These are phyloP conservation scores for Pomacea maculata DNA, from an alignment of 1,140 invertebrate species.

Conservation along the genomic window DNA sequence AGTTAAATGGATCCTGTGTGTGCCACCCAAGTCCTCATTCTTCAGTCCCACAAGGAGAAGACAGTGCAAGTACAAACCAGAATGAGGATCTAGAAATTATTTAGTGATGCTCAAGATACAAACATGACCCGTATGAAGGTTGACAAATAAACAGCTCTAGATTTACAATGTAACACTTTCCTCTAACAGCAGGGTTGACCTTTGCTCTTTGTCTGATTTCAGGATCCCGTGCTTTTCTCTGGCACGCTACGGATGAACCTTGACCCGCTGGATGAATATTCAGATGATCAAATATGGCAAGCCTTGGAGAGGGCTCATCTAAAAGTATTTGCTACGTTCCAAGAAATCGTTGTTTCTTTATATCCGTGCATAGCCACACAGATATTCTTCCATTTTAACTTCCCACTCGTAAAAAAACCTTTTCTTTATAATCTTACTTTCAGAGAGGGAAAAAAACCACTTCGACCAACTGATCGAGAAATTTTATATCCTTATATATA, in stretches of 20 bases:
- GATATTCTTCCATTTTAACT: not conserved
- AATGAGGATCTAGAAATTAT: too few relatives aligned
- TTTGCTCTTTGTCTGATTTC: too few relatives aligned
- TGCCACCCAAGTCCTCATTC: too few relatives aligned
- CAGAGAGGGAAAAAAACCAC: not conserved
- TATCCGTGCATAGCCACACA: not conserved
- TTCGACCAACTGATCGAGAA: not conserved
- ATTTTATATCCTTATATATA: not conserved
- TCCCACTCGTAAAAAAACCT: not conserved
- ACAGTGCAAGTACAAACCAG: too few relatives aligned
- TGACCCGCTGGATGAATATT: constrained; percentile 81
- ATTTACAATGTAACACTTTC: too few relatives aligned
- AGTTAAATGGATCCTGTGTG: too few relatives aligned
- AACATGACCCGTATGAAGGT: too few relatives aligned
- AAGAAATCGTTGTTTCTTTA: not conserved
- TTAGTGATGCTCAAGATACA: too few relatives aligned
- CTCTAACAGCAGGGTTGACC: too few relatives aligned
- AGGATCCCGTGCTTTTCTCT: constrained; percentile 81
- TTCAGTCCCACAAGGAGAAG: too few relatives aligned
- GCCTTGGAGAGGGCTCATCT: constrained; percentile 77
- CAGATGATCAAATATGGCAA: constrained; percentile 75
- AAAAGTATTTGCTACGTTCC: not conserved
- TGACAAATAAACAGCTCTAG: too few relatives aligned
- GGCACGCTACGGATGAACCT: constrained; percentile 83
- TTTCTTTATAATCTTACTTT: not conserved